A percentile compares a stretch with the other conserved stretches of the same genome.
Evolutionary conservation across 2,888 invertebrate species (phyloP).

Genomic region (Ischnus inquisitorius): DNA sequence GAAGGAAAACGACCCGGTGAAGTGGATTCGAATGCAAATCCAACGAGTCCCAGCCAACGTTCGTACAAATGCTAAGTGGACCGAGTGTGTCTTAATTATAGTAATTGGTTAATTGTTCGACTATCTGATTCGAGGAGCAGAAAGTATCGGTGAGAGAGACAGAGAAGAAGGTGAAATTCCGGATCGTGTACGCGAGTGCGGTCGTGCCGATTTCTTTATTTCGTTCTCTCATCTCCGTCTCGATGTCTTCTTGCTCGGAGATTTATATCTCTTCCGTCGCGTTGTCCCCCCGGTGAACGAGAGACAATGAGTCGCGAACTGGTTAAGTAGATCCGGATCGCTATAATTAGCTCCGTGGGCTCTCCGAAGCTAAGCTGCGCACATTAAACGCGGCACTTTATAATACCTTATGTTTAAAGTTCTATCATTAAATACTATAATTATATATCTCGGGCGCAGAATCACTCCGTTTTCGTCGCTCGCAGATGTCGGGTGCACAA

Average conservation of each 20-base stretch:
- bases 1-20: constrained; percentile 59
- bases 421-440: constrained; percentile 45
- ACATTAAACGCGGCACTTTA: constrained; percentile 45
- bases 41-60: constrained; percentile 71
- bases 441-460: constrained; percentile 1
- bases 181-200: constrained; percentile 45
- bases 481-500: neutral
- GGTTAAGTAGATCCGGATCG: constrained; percentile 60
- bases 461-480: constrained; percentile 22
- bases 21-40: constrained; percentile 80
- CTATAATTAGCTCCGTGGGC: constrained; percentile 54
- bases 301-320: constrained; percentile 55
- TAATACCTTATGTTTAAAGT: constrained; percentile 28
- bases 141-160: constrained; percentile 30
- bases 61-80: constrained; percentile 80
- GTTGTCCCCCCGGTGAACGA: constrained; percentile 48
- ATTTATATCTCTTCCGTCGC: constrained; percentile 34
- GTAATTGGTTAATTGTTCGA: constrained; percentile 82
- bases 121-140: constrained; percentile 72
- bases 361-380: neutral
- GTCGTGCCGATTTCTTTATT: constrained; percentile 59
- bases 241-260: constrained; percentile 9
- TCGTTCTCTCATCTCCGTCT: constrained; percentile 36
- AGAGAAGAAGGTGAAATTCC: constrained; percentile 38
- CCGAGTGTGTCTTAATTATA: constrained; percentile 82